A percentile compares a stretch with the other conserved stretches of the same genome.
Conservation (phyloP, 1,140 invertebrate species). For the Microvelia longipes region DNA sequence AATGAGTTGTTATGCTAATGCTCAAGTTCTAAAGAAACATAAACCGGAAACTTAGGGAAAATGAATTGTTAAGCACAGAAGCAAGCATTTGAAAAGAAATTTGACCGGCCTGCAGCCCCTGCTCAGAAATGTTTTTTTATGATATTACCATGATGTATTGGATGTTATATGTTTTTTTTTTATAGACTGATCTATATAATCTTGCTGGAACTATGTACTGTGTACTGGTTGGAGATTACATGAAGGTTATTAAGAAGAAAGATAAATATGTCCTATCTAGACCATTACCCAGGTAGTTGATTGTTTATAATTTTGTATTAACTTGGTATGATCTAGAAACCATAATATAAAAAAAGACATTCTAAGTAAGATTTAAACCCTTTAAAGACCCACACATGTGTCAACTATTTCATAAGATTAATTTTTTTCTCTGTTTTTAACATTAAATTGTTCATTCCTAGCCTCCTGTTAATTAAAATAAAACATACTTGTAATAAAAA, state of each 20-base stretch:
- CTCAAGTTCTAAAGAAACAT: no score
- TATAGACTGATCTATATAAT: slow-evolving; percentile 68
- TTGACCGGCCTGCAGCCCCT: no score
- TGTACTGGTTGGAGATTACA: slow-evolving; percentile 71
- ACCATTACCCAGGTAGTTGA: slow-evolving; percentile 45
- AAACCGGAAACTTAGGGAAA: no score
- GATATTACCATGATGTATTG: background rate
- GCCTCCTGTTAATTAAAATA: background rate
- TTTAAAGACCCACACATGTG: background rate
- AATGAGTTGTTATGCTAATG: no score
- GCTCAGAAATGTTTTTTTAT: no score
- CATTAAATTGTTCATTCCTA: background rate
- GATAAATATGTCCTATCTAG: slow-evolving; percentile 49
- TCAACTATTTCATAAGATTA: background rate
- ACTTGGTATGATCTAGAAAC: background rate
- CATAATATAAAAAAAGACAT: no score
- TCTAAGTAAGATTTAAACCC: background rate
- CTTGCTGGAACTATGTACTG: slow-evolving; percentile 71
- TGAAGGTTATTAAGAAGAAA: slow-evolving; percentile 53
- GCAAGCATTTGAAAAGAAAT: no score
- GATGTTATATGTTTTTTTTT: slow-evolving; percentile 6
- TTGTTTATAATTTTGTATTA: background rate
- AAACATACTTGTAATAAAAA: no score
- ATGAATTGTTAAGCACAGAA: no score
- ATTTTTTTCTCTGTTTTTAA: background rate